Evolutionary conservation across 2,888 invertebrate species (phyloP).

Genomic region (Laspeyria flexula): DNA sequence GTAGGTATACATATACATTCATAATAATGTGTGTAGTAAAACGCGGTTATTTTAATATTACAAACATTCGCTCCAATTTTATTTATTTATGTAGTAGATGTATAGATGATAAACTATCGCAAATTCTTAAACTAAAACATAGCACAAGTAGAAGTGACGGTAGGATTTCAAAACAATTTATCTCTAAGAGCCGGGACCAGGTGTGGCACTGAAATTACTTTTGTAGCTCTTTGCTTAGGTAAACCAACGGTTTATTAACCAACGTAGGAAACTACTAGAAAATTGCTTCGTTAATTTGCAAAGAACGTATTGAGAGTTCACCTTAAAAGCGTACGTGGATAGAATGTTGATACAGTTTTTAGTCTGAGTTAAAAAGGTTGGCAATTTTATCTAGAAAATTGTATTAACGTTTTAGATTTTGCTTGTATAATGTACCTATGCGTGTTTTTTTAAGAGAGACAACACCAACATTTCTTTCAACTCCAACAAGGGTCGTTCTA

Average conservation of each 20-base stretch:
- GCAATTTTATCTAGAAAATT: background rate
- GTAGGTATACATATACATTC: too few species aligned
- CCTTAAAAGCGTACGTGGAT: background rate
- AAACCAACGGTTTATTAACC: slow-evolving; percentile 25
- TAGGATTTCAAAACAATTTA: slow-evolving; percentile 31
- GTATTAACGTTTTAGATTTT: too few species aligned
- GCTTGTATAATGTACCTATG: too few species aligned
- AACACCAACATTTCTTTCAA: too few species aligned
- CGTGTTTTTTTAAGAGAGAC: too few species aligned
- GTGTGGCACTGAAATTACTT: slow-evolving; percentile 37
- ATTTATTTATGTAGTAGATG: too few species aligned
- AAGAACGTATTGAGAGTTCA: background rate
- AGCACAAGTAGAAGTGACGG: slow-evolving; percentile 2
- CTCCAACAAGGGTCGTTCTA: too few species aligned
- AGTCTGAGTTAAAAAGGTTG: background rate
- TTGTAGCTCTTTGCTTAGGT: slow-evolving; percentile 6
- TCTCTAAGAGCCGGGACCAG: slow-evolving; percentile 34
- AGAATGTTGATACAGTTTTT: background rate
- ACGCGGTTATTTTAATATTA: too few species aligned
- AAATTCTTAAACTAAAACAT: too few species aligned
- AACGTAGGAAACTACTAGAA: slow-evolving; percentile 10
- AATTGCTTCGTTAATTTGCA: slow-evolving; percentile 16
- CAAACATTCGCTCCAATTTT: too few species aligned
- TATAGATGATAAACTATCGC: too few species aligned
- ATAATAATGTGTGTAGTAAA: too few species aligned